Evolutionary conservation across 2,113 vertebrate species (phyloP).

Genomic region (Agapornis roseicollis): DNA sequence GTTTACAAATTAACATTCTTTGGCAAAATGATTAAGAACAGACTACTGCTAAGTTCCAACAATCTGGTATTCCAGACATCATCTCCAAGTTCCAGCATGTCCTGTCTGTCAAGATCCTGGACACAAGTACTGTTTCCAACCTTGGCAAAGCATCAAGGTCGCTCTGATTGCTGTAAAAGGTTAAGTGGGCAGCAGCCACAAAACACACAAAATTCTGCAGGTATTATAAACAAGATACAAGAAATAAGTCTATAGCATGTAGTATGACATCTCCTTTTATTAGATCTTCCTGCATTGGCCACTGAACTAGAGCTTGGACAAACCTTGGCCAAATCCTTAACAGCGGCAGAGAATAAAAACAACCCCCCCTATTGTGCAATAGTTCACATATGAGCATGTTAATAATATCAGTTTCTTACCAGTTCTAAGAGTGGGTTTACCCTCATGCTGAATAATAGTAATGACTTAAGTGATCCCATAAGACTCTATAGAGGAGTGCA

Average conservation of each 20-base stretch:
- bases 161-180: neutral
- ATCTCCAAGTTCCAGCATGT: neutral
- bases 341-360: neutral
- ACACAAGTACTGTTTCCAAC: neutral
- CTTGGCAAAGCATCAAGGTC: neutral
- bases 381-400: neutral
- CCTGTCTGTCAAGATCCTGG: neutral
- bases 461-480: neutral
- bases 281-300: neutral
- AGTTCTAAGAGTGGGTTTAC: neutral
- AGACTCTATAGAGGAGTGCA: neutral
- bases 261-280: neutral
- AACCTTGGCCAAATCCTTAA: neutral
- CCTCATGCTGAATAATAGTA: neutral
- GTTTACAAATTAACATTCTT: neutral
- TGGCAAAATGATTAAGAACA: neutral
- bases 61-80: neutral
- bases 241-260: neutral
- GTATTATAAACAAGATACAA: neutral
- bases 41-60: neutral
- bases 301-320: neutral
- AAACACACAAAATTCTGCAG: neutral
- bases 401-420: neutral
- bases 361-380: neutral
- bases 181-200: neutral